These are phyloP conservation scores for Ptilonorhynchus violaceus DNA, from an alignment of 2,113 vertebrate species.

Conservation along the genomic window DNA sequence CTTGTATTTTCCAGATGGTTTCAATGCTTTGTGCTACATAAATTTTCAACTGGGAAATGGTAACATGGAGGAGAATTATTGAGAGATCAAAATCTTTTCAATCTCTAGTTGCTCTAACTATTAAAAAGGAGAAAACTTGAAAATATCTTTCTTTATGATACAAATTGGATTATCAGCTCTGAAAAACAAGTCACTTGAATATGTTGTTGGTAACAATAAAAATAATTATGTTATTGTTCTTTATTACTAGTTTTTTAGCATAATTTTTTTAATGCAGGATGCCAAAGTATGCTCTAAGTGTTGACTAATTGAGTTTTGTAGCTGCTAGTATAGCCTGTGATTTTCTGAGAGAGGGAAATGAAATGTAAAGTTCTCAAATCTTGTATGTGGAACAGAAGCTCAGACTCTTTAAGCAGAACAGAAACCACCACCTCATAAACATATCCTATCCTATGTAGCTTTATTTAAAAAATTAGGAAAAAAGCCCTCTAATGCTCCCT, in stretches of 20 bases:
- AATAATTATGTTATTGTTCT: not conserved
- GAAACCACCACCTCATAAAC: not conserved
- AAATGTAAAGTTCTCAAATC: not conserved
- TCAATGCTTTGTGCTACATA: not conserved
- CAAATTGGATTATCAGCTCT: not conserved
- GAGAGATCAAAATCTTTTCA: not conserved
- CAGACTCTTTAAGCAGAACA: not conserved
- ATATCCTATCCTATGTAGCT: not conserved
- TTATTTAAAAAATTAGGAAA: not conserved
- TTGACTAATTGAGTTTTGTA: not conserved
- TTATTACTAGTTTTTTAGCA: not conserved
- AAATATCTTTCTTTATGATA: not conserved
- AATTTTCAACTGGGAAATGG: not conserved
- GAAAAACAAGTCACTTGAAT: not conserved
- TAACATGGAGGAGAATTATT: not conserved
- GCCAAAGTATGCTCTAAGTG: not conserved
- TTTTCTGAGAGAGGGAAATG: not conserved
- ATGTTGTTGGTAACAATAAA: not conserved
- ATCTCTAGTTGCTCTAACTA: not conserved
- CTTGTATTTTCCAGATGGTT: not conserved
- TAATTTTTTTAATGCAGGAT: not conserved
- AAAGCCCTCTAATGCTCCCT: accelerated
- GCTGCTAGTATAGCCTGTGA: not conserved
- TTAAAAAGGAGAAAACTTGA: not conserved
- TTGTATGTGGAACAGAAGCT: not conserved